Evolutionary conservation across 2,113 vertebrate species (phyloP).

Genomic region (Poecile atricapillus): DNA sequence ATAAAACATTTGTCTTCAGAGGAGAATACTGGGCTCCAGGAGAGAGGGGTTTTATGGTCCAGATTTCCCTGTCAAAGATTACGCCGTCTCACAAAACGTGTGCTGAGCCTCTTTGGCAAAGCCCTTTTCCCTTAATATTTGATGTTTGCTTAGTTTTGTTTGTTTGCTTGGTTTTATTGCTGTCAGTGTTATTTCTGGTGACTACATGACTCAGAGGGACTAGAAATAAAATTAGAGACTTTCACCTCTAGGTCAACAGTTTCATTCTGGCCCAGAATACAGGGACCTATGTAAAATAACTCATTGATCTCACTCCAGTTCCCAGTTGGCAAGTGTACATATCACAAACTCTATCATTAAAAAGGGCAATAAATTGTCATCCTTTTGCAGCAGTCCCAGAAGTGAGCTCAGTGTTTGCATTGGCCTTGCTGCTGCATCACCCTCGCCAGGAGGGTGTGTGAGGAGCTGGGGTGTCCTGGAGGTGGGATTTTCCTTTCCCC

Average conservation of each 20-base stretch:
- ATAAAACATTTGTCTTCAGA: not conserved
- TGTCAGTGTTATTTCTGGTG: slow-evolving; percentile 66
- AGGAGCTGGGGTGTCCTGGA: not conserved
- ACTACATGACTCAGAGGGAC: slow-evolving; percentile 54
- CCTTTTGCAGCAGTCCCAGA: slow-evolving; percentile 27
- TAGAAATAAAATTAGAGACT: slow-evolving; percentile 58
- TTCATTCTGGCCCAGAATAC: slow-evolving; percentile 48
- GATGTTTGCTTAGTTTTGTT: slow-evolving; percentile 63
- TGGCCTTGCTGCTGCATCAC: not conserved
- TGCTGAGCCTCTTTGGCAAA: slow-evolving; percentile 36
- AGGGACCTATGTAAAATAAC: slow-evolving; percentile 44
- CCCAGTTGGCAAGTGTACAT: slow-evolving; percentile 35
- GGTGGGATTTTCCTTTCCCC: not conserved
- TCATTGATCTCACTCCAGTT: slow-evolving; percentile 54
- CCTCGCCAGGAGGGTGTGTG: not conserved
- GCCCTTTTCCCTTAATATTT: slow-evolving; percentile 29
- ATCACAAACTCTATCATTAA: slow-evolving; percentile 38
- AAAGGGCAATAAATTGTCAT: slow-evolving; percentile 42
- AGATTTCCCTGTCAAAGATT: slow-evolving; percentile 37
- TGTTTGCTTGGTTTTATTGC: slow-evolving; percentile 53
- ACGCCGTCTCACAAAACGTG: not conserved
- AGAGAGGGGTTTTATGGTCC: not conserved
- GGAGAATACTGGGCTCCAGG: not conserved
- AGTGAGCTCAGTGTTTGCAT: slow-evolving; percentile 37
- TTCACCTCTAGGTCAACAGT: slow-evolving; percentile 59